A percentile compares a stretch with the other conserved stretches of the same genome.
Evolutionary conservation across 2,797 vertebrate genomes (phyloP).

Genomic region (Lycodopsis pacificus): DNA sequence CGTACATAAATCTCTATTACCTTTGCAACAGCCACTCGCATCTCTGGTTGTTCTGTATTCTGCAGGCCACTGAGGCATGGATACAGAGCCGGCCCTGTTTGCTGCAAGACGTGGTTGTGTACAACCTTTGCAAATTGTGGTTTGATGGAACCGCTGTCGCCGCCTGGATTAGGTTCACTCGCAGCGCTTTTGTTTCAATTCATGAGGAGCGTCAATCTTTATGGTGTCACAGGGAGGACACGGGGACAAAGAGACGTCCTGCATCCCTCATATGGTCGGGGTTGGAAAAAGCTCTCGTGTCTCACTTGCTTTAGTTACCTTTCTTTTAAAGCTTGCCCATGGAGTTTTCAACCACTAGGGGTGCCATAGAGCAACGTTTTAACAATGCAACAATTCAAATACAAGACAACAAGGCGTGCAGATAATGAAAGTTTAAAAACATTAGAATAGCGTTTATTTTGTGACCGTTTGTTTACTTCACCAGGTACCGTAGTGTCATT

Average conservation of each 20-base stretch:
- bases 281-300: too few relatives aligned
- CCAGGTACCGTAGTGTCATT: not conserved
- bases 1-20: conserved; percentile 37
- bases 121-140: conserved; percentile 1
- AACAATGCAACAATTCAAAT: not conserved
- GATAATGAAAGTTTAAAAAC: not conserved
- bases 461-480: too few relatives aligned
- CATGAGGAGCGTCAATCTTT: conserved; percentile 3
- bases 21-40: conserved; percentile 13
- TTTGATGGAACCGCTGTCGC: not conserved
- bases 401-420: not conserved
- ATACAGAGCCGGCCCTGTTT: not conserved
- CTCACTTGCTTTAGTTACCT: too few relatives aligned
- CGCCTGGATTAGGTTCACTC: not conserved
- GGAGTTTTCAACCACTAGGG: too few relatives aligned
- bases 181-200: not conserved
- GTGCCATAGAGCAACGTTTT: too few relatives aligned
- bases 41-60: not conserved
- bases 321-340: too few relatives aligned
- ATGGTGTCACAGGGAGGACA: not conserved
- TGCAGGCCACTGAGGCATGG: not conserved
- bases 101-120: not conserved
- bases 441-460: not conserved
- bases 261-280: too few relatives aligned
- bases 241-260: not conserved